Base-by-base conservation (phyloP, 2,888 invertebrate genomes). In the Pammene aurita region DNA sequence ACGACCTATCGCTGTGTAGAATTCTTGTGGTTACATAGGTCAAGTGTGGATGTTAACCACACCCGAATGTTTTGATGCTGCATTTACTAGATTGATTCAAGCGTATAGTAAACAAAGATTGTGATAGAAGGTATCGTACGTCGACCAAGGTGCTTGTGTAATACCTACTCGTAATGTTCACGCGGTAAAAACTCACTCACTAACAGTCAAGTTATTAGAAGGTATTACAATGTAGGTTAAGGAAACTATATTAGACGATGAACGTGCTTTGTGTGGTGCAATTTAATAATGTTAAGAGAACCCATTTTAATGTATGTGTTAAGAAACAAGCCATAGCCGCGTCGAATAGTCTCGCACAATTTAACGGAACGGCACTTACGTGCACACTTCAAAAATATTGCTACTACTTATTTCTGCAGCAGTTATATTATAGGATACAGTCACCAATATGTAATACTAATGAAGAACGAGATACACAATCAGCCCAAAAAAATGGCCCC, bases 21-120 rank as follows among this genome's bases (percentile, higher is more conserved):
- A 14, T n/a, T 14, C 34, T 14, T 35, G 41, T 55, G 57, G 26
- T n/a, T 11, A 13, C 16, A 38, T 13, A 48, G 69, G 16, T 69
- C 69, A 48, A 26, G 26, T 34, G 6, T 58, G 14, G 52, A 52
- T 65, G 58, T n/a, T 73, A 66, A 56, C 88, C 88, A 87, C 89
- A 84, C 89, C 88, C 88, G 77, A 75, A 78, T 87, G 86, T 86
- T 88, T 84, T 84, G 84, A 80, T 84, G 78, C 75, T 76, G 75
- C 71, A 71, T 64, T 72, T 67, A 72, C 65, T 72, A 73, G 70
- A 73, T 75, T 71, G 73, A 76, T 74, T 72, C 73, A 75, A 77
- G 67, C 71, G 73, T 69, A 75, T 72, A 38, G 64, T 65, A 73
- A 72, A 77, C 77, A 76, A 72, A 75, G 50, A 38, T 62, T 60